phyloP scores from a whole-genome alignment of 1,140 invertebrate species.

The Globodera rostochiensis region DNA sequence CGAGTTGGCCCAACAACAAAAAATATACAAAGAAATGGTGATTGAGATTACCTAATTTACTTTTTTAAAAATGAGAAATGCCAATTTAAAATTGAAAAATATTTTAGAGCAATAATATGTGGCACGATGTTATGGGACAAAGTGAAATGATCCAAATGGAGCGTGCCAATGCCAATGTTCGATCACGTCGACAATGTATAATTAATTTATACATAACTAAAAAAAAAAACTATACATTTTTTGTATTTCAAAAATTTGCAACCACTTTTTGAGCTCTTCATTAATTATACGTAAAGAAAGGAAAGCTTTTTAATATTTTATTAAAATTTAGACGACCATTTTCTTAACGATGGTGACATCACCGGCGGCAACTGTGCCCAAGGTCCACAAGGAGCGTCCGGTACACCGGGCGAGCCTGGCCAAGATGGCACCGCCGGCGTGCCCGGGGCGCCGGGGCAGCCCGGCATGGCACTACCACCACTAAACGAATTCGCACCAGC shows the following conservation, averaged over 20 bases:
- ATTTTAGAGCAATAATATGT: slow-evolving; percentile 35
- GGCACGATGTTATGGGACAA: slow-evolving; percentile 48
- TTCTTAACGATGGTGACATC: background rate
- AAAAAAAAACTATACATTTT: background rate
- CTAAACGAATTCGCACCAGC: background rate
- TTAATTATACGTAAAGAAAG: background rate
- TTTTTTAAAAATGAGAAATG: background rate
- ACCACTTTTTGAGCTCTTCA: background rate
- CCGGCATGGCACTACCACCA: background rate
- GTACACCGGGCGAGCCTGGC: slow-evolving; percentile 1
- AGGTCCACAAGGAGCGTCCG: slow-evolving; percentile 16
- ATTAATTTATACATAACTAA: background rate
- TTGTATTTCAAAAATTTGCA: background rate
- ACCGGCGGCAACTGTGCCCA: background rate
- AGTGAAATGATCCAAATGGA: slow-evolving; percentile 25
- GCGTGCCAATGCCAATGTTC: slow-evolving; percentile 5
- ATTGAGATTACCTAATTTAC: background rate
- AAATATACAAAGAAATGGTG: slow-evolving; percentile 25
- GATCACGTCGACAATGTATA: slow-evolving; percentile 33
- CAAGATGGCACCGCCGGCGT: background rate
- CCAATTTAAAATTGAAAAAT: background rate
- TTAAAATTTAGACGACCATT: background rate
- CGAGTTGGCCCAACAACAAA: slow-evolving; percentile 18
- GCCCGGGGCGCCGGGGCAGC: slow-evolving; percentile 10
- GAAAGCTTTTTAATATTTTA: background rate